Evolutionary conservation across 2,113 vertebrate genomes (phyloP).

Genomic region (Dicerorhinus sumatrensis): DNA sequence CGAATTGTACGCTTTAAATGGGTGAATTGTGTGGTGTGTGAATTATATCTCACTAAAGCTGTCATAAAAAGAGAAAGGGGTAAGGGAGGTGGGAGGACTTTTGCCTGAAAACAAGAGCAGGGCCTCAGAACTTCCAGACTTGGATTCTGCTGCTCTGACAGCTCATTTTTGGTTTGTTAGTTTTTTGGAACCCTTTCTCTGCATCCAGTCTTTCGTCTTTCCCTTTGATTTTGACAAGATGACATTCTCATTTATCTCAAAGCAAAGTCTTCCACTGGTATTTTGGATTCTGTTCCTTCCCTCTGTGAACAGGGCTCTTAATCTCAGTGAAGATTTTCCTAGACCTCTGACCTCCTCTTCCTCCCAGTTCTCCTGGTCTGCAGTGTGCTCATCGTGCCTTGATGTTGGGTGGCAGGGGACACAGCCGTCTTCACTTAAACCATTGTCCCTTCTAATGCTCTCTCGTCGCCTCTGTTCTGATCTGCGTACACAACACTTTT

Average conservation of each 20-base stretch:
- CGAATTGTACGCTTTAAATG: background rate
- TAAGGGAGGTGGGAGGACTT: too few relatives aligned
- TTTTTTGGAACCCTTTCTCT: background rate
- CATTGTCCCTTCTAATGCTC: background rate
- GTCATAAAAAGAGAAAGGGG: background rate
- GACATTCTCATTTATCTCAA: background rate
- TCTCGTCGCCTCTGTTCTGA: background rate
- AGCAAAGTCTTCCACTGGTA: background rate
- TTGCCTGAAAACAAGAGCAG: background rate
- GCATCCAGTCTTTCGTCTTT: background rate
- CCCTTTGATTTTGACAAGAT: background rate
- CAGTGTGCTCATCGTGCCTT: background rate
- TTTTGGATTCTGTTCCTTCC: background rate
- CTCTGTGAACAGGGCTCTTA: background rate
- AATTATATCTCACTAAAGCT: background rate
- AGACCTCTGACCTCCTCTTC: background rate
- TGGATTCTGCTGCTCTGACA: background rate
- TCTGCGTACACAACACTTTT: accelerated
- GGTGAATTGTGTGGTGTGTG: background rate
- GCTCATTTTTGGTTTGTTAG: background rate
- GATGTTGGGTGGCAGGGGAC: background rate
- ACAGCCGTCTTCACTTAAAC: background rate
- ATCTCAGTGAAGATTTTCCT: background rate
- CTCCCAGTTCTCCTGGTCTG: background rate
- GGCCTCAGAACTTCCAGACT: background rate